Evolutionary conservation across 1,140 invertebrate species (phyloP).

Genomic region (Tenebrio molitor): DNA sequence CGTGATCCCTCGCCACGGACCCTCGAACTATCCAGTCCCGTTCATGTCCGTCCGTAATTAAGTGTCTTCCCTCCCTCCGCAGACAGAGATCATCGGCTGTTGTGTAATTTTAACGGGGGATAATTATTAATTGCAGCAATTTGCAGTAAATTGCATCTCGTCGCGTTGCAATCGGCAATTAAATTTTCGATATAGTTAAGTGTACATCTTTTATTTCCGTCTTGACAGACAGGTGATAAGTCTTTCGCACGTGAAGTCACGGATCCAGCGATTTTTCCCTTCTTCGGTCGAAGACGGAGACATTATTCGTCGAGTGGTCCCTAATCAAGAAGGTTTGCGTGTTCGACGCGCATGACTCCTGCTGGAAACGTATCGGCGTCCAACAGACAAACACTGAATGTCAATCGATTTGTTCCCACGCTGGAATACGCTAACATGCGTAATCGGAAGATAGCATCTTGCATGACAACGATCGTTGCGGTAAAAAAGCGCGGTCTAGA

Average conservation of each 20-base stretch:
- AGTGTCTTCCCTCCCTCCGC: not conserved
- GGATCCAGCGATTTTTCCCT: not conserved
- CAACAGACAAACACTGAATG: slow-evolving; percentile 46
- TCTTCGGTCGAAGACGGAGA: not conserved
- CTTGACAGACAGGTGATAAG: slow-evolving; percentile 25
- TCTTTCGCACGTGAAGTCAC: slow-evolving; percentile 28
- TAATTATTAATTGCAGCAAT: slow-evolving; percentile 34
- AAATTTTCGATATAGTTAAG: slow-evolving; percentile 37
- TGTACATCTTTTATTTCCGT: slow-evolving; percentile 17
- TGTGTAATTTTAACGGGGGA: slow-evolving; percentile 22
- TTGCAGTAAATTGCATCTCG: slow-evolving; percentile 31
- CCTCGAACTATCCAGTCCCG: too few species aligned
- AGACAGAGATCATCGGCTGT: slow-evolving; percentile 13
- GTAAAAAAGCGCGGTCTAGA: slow-evolving; percentile 20
- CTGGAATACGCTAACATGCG: slow-evolving; percentile 46
- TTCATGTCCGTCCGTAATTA: slow-evolving; percentile 16
- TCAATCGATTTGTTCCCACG: slow-evolving; percentile 56
- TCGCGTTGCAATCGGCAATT: slow-evolving; percentile 36
- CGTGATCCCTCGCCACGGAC: too few species aligned
- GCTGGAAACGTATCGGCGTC: slow-evolving; percentile 40
- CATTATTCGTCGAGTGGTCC: slow-evolving; percentile 26
- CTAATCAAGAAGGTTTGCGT: slow-evolving; percentile 47
- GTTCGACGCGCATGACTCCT: slow-evolving; percentile 41
- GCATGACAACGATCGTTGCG: slow-evolving; percentile 23
- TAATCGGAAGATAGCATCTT: slow-evolving; percentile 43